Base-by-base conservation (phyloP, 1,140 invertebrate genomes). In the Atta cephalotes region DNA sequence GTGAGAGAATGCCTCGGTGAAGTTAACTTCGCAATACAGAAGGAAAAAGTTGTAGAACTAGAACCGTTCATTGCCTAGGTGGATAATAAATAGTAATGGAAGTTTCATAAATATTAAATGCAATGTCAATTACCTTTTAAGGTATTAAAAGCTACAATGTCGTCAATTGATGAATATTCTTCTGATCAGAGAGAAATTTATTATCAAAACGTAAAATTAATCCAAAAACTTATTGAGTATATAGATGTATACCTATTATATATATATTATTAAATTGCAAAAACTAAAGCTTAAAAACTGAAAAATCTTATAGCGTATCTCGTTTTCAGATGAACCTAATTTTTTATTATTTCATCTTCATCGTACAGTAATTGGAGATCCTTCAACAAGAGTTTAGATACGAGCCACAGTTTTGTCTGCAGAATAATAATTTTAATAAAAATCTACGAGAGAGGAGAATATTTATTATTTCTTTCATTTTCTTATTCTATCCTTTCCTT, bases 11-110 rank as follows among this genome's bases (percentile, higher is more conserved):
- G 18, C 14, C 7, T n/a, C 68, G 78, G 2, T 28, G 5, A 70
- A 74, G 25, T 45, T 49, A 35, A 49, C 66, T 25, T 53, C 21
- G 66, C 35, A 35, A 31, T 14, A 14, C 7, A 45, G 70, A 21
- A 18, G 16, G 53, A 82, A 74, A 84, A 76, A 62, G 18, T 74
- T 62, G n/a, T 28, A 12, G 18, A 84, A 51, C 70, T 62, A 62
- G 28, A 56, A 63, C 28, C 12, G 7, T 79, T 53, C 28, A 56
- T 7, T 25, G 18, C 31, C 7, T 58, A 81, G 9, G 16, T 21
- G 18, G 10, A 16, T 58, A 16, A 63, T 25, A 60, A 49, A 70
- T 25, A 35, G 16, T 56, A 25, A 39, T 7, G 49, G 9, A 58
- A 58, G 56, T 58, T 58, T 58, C 56, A 6, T 58, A 58, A 58